Evolutionary conservation across 2,113 vertebrate species (phyloP).

Genomic region (Ursus arctos): DNA sequence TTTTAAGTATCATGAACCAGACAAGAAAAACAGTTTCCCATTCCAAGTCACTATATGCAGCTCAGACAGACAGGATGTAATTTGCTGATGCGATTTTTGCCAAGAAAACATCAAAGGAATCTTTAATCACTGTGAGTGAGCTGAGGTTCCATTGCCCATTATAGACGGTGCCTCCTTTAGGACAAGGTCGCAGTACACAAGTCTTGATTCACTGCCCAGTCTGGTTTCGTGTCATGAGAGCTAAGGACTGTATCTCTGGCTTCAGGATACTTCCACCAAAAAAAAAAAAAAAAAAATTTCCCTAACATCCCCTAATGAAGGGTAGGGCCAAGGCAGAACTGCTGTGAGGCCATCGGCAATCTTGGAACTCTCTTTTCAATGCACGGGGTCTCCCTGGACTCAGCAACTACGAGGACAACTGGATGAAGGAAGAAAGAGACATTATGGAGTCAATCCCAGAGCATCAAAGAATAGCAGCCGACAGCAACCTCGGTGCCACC

Average conservation of each 20-base stretch:
- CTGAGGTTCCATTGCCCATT: conserved; percentile 47
- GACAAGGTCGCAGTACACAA: conserved; percentile 52
- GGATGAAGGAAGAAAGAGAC: neutral
- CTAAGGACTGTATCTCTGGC: conserved; percentile 24
- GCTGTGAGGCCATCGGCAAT: neutral
- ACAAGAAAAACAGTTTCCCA: conserved; percentile 61
- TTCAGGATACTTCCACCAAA: neutral
- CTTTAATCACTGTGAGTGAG: conserved; percentile 64
- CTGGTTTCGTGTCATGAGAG: conserved; percentile 14
- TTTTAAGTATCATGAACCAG: conserved; percentile 59
- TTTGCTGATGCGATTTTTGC: conserved; percentile 68
- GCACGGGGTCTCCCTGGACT: neutral
- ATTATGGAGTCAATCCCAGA: neutral
- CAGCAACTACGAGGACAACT: neutral
- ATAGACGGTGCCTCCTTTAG: conserved; percentile 20
- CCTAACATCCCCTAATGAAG: neutral
- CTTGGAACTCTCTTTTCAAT: conserved; percentile 34
- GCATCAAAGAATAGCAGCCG: neutral
- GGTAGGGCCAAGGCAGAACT: neutral
- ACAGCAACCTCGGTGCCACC: neutral
- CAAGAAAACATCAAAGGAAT: conserved; percentile 74
- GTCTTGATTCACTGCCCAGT: conserved; percentile 51
- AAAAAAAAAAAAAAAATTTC: neutral
- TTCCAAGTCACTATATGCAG: conserved; percentile 41
- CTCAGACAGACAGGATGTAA: conserved; percentile 69